Base-by-base conservation (phyloP, 1,140 invertebrate genomes). In the Heliconius melpomene region DNA sequence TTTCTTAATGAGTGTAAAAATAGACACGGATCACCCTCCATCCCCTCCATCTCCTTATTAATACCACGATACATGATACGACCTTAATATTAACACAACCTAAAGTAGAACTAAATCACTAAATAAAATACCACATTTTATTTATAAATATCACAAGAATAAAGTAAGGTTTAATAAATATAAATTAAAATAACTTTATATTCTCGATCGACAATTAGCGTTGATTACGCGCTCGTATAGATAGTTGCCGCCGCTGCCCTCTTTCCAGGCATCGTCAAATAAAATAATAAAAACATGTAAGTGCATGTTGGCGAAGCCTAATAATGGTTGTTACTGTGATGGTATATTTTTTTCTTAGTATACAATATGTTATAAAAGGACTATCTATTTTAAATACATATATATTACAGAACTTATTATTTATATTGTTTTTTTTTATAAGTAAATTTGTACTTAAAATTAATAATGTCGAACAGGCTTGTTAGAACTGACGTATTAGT, bases 141-240 rank as follows among this genome's bases (percentile, higher is more conserved):
- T 66, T 13, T 7, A 26, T 5, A 66, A 29, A 0, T 29, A 66
- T 11, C 9, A 66, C 23, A 66, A 66, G 9, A 66, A 26, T 66
- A 66, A 66, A 66, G 23, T 66, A 66, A 11, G 16, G 16, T 0
- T 29, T 66, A 66, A 66, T 72, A 6, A 40, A 72, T 72, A 18
- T 72, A 72, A 38, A 72, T 72, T 72, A 40, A 72, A 72, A 72
- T 72, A 72, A 40, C 71, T 72, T 72, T 72, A 72, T 72, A 72
- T 18, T 38, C 71, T 72, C 71, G 38, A 72, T 66, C 23, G 60
- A 72, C 71, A 72, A 72, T 72, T 72, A 72, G 38, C 38, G 71
- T 72, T 72, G 71, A 72, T 72, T 72, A 40, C 71, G 38, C 38
- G 38, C 36, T 40, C 71, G 38, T 66, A 66, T 66, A 36, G 7